Base-by-base conservation (phyloP, 2,888 invertebrate genomes). In the Formica aserva region DNA sequence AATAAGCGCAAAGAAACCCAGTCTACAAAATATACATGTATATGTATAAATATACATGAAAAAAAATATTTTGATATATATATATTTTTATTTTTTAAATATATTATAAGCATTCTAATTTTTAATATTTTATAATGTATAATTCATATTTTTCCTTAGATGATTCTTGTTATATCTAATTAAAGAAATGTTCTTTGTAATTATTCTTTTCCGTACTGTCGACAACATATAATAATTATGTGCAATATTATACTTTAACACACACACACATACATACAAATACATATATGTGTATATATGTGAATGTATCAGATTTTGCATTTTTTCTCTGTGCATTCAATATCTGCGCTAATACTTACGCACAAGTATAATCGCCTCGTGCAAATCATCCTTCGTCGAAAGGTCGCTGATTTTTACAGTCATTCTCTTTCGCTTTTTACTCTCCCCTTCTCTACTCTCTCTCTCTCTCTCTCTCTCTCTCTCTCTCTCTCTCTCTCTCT, bases 391-490 rank as follows among this genome's bases (percentile, higher is more conserved):
- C 38, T 66, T 66, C 63, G 11, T 22, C 65, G 29, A 38, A 71
- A 71, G 63, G n/a, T 55, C 72, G 48, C 55, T 69, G 75, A 67
- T 82, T 82, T 82, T 84, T 84, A 75, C 41, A 60, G 35, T 45
- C 45, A n/a, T 67, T 62, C 57, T 57, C 57, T 76, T 65, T 63
- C 62, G 41, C 26, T 60, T 55, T n/a, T 74, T 13, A 22, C 45
- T 4, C 45, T 15, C 3, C 5, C 15, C 15, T 15, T 45, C 45
- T 45, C 11, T 8, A 6, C 6, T 45, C 3, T 66, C 45, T 18
- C 66, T 48, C 48, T 18, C 29, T 26, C 26, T 45, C 26, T 41
- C 15, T 45, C 3, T 66, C 45, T 18, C 66, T 48, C 48, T 18
- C 29, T 26, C 26, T 45, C 26, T 41, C 15, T 26, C 15, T 45